Evolutionary conservation across 1,140 invertebrate species (phyloP).

Genomic region (Drosophila pseudoobscura): DNA sequence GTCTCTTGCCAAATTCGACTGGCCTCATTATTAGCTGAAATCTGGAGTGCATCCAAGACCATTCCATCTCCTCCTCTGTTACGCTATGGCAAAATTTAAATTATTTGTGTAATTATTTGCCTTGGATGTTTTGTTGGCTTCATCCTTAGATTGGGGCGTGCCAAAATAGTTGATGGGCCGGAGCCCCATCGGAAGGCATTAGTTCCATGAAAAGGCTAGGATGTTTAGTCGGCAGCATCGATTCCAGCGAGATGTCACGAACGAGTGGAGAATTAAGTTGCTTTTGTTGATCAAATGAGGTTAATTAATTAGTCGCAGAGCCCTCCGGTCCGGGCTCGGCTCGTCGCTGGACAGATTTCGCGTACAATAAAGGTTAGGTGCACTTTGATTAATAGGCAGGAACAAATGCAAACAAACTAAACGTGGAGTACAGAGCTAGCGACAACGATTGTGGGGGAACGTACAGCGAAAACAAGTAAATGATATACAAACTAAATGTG

Average conservation of each 20-base stretch:
- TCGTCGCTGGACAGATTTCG: no score
- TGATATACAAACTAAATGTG: conserved; percentile 55
- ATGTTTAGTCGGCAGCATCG: no score
- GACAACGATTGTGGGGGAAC: conserved; percentile 49
- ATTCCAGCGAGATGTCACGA: no score
- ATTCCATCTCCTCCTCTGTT: not conserved
- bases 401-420: conserved; percentile 47
- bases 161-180: no score
- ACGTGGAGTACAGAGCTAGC: conserved; percentile 34
- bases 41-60: not conserved
- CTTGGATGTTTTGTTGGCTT: not conserved
- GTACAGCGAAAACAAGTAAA: conserved; percentile 55
- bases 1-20: conserved; percentile 12
- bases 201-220: no score
- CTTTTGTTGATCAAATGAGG: no score
- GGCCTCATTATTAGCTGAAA: not conserved
- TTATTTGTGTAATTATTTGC: conserved; percentile 30
- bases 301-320: no score
- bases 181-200: no score
- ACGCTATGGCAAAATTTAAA: conserved; percentile 12
- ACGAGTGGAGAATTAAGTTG: no score
- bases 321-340: no score
- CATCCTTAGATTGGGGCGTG: no score
- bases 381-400: conserved; percentile 36
- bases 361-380: conserved; percentile 14